Conservation (phyloP, 2,797 vertebrate genomes). For the Alca torda region DNA sequence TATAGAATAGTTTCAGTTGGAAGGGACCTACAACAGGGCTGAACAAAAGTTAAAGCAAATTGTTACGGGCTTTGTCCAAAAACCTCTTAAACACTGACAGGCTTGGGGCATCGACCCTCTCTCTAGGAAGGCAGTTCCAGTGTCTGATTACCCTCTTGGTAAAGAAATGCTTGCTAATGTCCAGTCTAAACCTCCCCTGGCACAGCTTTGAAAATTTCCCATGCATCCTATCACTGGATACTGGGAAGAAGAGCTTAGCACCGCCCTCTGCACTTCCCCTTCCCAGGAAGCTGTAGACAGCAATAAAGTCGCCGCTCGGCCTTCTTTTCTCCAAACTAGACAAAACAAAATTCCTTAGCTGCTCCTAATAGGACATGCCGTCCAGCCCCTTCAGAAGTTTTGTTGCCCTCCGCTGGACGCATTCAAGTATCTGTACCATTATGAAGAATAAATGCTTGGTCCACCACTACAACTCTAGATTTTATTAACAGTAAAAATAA, state of each 20-base stretch:
- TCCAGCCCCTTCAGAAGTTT: not conserved
- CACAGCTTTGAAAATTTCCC: not conserved
- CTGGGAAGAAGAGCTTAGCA: not conserved
- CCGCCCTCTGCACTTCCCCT: not conserved
- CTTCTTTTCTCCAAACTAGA: not conserved
- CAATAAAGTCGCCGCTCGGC: not conserved
- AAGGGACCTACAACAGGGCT: not conserved
- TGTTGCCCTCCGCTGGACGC: rapidly evolving
- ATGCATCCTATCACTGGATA: rapidly evolving
- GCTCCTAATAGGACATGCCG: rapidly evolving
- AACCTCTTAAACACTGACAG: not conserved
- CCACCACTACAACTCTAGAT: not conserved
- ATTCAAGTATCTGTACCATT: not conserved
- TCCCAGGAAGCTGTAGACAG: not conserved
- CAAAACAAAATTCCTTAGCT: not conserved
- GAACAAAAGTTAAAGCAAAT: not conserved
- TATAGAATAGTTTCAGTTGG: not conserved
- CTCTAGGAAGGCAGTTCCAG: not conserved
- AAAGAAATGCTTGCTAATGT: not conserved
- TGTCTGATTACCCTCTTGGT: rapidly evolving
- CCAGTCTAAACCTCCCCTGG: not conserved
- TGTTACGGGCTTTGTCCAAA: not conserved
- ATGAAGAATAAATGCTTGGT: not conserved
- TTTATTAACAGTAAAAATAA: not conserved
- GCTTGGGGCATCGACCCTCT: not conserved